Conservation (phyloP, 2,888 invertebrate genomes). For the Amphipoea oculea region DNA sequence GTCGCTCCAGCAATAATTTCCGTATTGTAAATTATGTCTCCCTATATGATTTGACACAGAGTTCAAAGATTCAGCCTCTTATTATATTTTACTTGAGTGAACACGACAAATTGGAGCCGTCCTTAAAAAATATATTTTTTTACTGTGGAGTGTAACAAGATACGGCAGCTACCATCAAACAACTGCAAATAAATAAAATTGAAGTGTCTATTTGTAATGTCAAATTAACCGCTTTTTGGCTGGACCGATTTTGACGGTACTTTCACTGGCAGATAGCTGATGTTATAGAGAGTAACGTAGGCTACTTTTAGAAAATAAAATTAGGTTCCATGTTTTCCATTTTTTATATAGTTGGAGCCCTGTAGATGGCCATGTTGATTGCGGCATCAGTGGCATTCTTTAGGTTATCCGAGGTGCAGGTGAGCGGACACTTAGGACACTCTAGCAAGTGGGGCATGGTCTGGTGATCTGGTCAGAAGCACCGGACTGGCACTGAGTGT, state of each 20-base stretch:
- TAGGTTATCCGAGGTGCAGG: too few relatives aligned
- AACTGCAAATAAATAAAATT: not conserved
- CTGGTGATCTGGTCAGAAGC: too few relatives aligned
- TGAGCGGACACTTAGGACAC: too few relatives aligned
- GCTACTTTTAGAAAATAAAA: too few relatives aligned
- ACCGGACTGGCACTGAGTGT: too few relatives aligned
- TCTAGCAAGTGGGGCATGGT: too few relatives aligned
- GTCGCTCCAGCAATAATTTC: conserved; percentile 29
- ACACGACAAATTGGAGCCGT: conserved; percentile 46
- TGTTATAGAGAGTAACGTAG: too few relatives aligned
- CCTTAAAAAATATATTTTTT: conserved; percentile 3
- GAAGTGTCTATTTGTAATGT: not conserved
- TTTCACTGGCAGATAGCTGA: too few relatives aligned
- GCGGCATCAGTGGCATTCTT: too few relatives aligned
- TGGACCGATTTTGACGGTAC: not conserved
- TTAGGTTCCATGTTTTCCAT: too few relatives aligned
- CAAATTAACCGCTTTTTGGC: not conserved
- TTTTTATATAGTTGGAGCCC: too few relatives aligned
- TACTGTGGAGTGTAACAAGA: not conserved
- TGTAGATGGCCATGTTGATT: too few relatives aligned
- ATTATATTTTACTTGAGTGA: conserved; percentile 45
- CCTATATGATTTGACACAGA: conserved; percentile 25
- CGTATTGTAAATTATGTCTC: conserved; percentile 37
- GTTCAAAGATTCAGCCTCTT: conserved; percentile 49
- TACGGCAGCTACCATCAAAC: not conserved